Conservation (phyloP, 1,140 invertebrate genomes). For the Brachionus calyciflorus region DNA sequence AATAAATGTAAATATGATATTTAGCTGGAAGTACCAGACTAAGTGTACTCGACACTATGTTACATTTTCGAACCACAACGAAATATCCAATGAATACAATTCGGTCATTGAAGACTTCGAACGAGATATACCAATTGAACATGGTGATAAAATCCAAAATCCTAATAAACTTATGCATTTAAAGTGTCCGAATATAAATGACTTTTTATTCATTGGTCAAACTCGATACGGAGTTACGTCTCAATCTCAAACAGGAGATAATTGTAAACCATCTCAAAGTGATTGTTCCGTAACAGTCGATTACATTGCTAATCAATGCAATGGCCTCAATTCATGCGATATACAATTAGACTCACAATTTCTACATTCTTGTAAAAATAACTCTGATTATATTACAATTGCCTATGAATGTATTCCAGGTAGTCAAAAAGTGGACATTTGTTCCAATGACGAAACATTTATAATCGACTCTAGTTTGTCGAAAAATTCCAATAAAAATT, state of each 20-base stretch:
- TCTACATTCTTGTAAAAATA: conserved; percentile 35
- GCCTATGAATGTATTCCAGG: conserved; percentile 45
- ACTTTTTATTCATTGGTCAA: conserved; percentile 41
- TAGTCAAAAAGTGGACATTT: conserved; percentile 24
- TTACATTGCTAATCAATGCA: conserved; percentile 41
- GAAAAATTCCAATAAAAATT: neutral
- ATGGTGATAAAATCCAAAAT: neutral
- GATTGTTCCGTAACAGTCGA: conserved; percentile 23
- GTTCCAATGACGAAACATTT: conserved; percentile 39
- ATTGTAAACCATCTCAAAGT: neutral
- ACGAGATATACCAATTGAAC: neutral
- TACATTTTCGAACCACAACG: neutral
- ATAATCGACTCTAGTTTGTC: conserved; percentile 23
- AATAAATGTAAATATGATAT: neutral
- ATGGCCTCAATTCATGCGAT: conserved; percentile 21
- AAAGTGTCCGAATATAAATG: conserved; percentile 32
- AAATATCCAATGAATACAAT: conserved; percentile 1
- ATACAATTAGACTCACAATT: conserved; percentile 14
- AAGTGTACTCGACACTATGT: conserved; percentile 4
- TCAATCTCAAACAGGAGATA: neutral
- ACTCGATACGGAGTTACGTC: neutral
- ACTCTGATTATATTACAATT: conserved; percentile 10
- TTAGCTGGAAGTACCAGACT: conserved; percentile 28
- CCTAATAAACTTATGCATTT: neutral
- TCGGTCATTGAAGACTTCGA: conserved; percentile 31